phyloP scores from a whole-genome alignment of 2,888 invertebrate genomes.

The Cheilosia pagana region DNA sequence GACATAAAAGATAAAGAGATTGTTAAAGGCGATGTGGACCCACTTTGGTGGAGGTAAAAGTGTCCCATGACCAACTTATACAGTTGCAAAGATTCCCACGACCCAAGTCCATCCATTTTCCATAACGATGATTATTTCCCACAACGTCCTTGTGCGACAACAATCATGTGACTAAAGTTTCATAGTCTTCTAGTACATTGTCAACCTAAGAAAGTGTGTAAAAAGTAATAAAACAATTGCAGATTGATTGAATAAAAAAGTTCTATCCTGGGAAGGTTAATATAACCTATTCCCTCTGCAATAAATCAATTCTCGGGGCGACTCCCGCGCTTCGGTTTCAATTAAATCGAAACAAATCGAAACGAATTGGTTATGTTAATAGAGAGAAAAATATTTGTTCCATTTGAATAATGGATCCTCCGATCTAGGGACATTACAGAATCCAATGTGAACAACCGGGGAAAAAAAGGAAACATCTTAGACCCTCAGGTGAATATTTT shows the following conservation, averaged over 20 bases:
- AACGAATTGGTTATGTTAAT: constrained; percentile 51
- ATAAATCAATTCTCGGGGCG: constrained; percentile 46
- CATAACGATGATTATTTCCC: too few relatives aligned
- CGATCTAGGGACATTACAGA: constrained; percentile 22
- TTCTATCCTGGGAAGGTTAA: not conserved
- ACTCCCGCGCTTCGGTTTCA: constrained; percentile 27
- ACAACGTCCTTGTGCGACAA: too few relatives aligned
- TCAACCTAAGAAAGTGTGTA: not conserved
- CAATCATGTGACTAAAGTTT: not conserved
- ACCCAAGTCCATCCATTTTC: too few relatives aligned
- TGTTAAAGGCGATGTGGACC: too few relatives aligned
- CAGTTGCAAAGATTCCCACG: too few relatives aligned
- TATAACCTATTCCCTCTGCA: not conserved
- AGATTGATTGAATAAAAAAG: not conserved
- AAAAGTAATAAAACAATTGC: not conserved
- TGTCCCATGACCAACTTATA: too few relatives aligned
- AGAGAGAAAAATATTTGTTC: not conserved
- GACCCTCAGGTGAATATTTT: constrained; percentile 74
- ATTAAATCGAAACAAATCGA: constrained; percentile 30
- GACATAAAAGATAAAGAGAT: too few relatives aligned
- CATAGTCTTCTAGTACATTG: not conserved
- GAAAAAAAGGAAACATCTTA: constrained; percentile 24
- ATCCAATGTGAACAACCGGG: not conserved
- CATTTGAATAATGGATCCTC: constrained; percentile 17
- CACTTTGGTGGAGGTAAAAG: too few relatives aligned